Evolutionary conservation across 2,797 vertebrate genomes (phyloP).

Genomic region (Micromesistius poutassou): DNA sequence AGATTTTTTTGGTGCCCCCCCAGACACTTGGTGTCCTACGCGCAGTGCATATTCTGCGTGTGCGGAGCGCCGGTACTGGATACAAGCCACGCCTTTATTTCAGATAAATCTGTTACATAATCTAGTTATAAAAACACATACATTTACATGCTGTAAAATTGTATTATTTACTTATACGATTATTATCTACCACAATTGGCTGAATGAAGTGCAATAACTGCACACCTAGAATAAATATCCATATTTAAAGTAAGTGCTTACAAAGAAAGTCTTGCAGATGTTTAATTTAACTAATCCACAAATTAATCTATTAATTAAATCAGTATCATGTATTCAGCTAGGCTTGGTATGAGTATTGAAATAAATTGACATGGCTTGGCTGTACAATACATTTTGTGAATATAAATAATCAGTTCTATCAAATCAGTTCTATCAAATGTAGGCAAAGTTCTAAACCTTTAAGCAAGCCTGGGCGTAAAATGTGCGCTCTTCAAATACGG

Average conservation of each 20-base stretch:
- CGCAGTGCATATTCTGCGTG: no score
- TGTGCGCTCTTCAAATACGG: constrained; percentile 9
- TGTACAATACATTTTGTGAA: neutral
- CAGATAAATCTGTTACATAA: no score
- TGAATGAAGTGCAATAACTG: neutral
- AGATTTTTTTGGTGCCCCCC: no score
- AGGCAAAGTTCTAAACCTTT: neutral
- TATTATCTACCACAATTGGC: neutral
- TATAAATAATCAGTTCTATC: neutral
- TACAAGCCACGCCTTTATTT: no score
- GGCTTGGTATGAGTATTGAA: neutral
- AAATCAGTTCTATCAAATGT: neutral
- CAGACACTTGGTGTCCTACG: no score
- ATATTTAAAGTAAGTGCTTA: neutral
- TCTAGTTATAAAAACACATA: no score
- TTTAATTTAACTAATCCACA: neutral
- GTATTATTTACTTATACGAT: neutral
- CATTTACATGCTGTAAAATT: neutral
- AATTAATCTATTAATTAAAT: no score
- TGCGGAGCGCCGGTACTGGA: no score
- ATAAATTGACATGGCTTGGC: neutral
- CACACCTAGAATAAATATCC: neutral
- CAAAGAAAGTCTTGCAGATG: neutral
- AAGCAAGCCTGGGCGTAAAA: neutral
- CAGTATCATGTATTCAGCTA: neutral